These are phyloP conservation scores for Myzus persicae DNA, from an alignment of 1,140 invertebrate species.

Conservation along the genomic window DNA sequence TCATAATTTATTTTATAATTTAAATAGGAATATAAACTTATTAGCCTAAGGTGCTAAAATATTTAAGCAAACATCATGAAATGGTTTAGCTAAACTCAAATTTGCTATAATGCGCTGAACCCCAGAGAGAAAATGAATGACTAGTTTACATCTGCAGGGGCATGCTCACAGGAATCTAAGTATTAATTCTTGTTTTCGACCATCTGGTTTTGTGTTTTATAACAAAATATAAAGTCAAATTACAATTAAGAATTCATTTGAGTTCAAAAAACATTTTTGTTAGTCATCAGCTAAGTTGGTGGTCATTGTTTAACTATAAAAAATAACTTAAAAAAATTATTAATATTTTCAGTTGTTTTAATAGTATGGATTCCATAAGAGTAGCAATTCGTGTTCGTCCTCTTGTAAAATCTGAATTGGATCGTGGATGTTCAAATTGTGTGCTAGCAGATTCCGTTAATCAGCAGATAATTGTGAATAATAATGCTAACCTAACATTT, in stretches of 20 bases:
- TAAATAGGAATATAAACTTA: background rate
- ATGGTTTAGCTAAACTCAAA: background rate
- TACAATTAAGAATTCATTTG: no score
- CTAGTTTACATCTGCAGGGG: no score
- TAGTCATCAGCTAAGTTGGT: no score
- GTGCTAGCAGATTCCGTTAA: conserved; percentile 68
- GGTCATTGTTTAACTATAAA: no score
- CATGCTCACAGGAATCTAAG: no score
- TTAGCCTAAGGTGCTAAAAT: background rate
- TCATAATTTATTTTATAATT: background rate
- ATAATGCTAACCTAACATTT: conserved; percentile 77
- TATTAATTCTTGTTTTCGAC: no score
- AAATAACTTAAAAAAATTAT: background rate
- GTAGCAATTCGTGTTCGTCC: conserved; percentile 90
- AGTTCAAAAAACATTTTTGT: background rate
- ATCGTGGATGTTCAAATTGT: conserved; percentile 68
- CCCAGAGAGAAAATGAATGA: background rate
- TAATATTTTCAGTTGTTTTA: conserved; percentile 22
- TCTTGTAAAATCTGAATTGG: conserved; percentile 80
- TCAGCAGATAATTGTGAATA: conserved; percentile 75
- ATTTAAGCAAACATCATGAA: background rate
- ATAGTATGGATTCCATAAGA: conserved; percentile 73
- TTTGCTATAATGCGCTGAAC: background rate
- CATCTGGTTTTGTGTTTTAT: no score
- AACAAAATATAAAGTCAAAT: no score